phyloP scores from a whole-genome alignment of 2,888 invertebrate species.

The Mantis religiosa region DNA sequence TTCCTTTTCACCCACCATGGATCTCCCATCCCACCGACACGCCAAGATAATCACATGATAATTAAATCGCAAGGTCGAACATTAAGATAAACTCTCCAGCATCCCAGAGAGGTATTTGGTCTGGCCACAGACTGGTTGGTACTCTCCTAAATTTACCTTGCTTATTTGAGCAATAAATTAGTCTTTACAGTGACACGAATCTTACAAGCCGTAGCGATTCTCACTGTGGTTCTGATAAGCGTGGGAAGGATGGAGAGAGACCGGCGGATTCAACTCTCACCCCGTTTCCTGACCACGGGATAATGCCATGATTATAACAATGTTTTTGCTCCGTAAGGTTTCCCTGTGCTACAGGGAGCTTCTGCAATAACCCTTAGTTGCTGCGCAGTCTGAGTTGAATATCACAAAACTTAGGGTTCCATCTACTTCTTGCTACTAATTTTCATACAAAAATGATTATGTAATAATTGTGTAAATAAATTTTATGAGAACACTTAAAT shows the following conservation, averaged over 20 bases:
- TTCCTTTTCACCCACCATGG: neutral
- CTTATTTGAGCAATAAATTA: constrained; percentile 20
- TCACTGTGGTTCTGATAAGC: constrained; percentile 14
- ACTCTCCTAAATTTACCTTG: constrained; percentile 25
- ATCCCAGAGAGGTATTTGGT: neutral
- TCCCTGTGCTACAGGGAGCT: neutral
- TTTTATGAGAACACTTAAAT: no score
- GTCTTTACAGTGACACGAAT: constrained; percentile 15
- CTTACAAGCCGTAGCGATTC: constrained; percentile 4
- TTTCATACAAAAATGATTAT: no score
- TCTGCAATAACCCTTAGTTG: neutral
- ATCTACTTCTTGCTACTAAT: no score
- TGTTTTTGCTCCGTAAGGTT: constrained; percentile 2
- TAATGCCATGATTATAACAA: constrained; percentile 12
- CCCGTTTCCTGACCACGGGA: neutral
- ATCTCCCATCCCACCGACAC: neutral
- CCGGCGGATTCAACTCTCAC: neutral
- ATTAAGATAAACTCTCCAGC: constrained; percentile 27
- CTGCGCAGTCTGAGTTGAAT: no score
- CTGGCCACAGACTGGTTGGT: neutral
- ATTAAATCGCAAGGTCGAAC: constrained; percentile 31
- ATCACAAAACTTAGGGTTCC: no score
- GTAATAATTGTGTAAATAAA: no score
- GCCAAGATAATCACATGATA: constrained; percentile 29
- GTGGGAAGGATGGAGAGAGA: neutral